Evolutionary conservation across 2,888 invertebrate genomes (phyloP).

Genomic region (Amphimallon solstitiale): DNA sequence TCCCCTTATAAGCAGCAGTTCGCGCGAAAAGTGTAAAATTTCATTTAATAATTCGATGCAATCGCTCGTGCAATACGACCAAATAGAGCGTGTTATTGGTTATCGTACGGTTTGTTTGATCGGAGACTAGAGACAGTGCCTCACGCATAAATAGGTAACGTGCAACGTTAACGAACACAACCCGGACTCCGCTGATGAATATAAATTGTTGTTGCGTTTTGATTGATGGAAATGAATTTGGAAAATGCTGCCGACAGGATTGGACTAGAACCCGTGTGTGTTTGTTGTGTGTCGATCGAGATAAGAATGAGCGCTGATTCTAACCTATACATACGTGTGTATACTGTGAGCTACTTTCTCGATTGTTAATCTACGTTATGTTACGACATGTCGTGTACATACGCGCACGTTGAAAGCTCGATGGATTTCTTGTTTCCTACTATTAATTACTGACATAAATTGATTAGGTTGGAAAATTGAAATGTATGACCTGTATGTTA

Average conservation of each 20-base stretch:
- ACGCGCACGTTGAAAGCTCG: neutral
- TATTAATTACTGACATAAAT: too few species aligned
- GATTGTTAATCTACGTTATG: slow-evolving; percentile 4
- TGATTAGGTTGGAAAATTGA: too few species aligned
- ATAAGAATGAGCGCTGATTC: neutral
- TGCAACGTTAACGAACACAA: neutral
- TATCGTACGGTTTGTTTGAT: slow-evolving; percentile 43
- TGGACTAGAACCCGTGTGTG: neutral
- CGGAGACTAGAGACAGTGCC: slow-evolving; percentile 38
- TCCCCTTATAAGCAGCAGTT: too few species aligned
- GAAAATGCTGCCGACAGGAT: slow-evolving; percentile 23
- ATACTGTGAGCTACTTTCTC: neutral
- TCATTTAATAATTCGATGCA: slow-evolving; percentile 31
- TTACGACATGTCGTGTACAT: neutral
- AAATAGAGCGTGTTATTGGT: slow-evolving; percentile 48
- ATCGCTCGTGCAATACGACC: slow-evolving; percentile 29
- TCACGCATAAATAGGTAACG: slow-evolving; percentile 36
- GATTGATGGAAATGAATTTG: slow-evolving; percentile 34
- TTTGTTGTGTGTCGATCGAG: neutral
- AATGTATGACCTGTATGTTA: too few species aligned
- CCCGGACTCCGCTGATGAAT: slow-evolving; percentile 12
- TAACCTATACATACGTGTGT: neutral
- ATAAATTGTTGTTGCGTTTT: slow-evolving; percentile 26
- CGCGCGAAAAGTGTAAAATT: slow-evolving; percentile 29
- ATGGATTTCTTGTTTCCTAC: neutral